These are phyloP conservation scores for Gymnobelideus leadbeateri DNA, from an alignment of 2,113 vertebrate species.

Conservation along the genomic window DNA sequence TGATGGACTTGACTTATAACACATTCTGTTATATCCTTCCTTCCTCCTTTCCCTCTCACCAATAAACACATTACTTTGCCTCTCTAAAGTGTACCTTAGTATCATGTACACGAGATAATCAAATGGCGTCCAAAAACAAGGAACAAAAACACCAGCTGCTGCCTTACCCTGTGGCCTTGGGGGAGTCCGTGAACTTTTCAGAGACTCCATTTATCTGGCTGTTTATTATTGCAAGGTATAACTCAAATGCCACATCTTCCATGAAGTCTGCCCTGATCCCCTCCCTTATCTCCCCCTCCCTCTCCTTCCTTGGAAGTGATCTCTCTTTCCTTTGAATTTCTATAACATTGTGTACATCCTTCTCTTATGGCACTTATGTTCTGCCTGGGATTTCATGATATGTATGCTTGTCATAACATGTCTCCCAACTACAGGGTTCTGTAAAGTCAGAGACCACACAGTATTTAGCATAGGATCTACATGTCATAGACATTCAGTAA, in stretches of 20 bases:
- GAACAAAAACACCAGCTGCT: background rate
- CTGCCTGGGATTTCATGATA: background rate
- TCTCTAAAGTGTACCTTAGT: background rate
- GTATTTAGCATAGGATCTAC: background rate
- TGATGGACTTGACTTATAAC: background rate
- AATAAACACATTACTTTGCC: background rate
- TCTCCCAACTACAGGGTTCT: background rate
- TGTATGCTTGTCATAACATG: background rate
- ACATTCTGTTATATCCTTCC: background rate
- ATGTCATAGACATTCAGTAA: background rate
- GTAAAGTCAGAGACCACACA: background rate
- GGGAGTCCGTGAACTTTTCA: background rate
- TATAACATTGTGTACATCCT: background rate
- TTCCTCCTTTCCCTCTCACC: background rate
- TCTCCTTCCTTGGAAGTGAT: background rate
- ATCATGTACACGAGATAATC: rapidly evolving
- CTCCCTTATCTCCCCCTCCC: background rate
- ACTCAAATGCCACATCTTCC: constrained; percentile 1
- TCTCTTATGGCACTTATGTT: background rate
- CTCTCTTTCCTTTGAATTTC: background rate
- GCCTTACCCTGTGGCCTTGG: background rate
- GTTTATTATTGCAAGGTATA: background rate
- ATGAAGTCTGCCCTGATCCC: background rate
- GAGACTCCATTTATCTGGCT: background rate
- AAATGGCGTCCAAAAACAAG: background rate